These are phyloP conservation scores for Bostrychus sinensis DNA, from an alignment of 2,113 vertebrate genomes.

Conservation along the genomic window DNA sequence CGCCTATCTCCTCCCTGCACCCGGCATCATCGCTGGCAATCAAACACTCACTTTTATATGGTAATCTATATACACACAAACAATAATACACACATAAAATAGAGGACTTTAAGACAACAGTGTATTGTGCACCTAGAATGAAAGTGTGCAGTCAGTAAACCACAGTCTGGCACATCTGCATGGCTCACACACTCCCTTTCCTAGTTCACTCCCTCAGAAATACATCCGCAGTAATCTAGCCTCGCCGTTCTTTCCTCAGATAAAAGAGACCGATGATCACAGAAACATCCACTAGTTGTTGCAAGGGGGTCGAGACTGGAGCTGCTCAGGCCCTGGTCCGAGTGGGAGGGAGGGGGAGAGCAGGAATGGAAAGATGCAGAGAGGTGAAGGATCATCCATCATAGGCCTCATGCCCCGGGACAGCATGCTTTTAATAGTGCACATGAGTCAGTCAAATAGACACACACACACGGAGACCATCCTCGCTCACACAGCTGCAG, in stretches of 20 bases:
- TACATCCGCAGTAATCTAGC: slow-evolving; percentile 45
- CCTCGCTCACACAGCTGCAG: slow-evolving; percentile 47
- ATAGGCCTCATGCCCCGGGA: slow-evolving; percentile 56
- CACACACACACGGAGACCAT: slow-evolving; percentile 36
- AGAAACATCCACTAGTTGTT: slow-evolving; percentile 4
- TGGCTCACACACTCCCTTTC: too few relatives aligned
- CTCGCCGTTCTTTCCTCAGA: slow-evolving; percentile 35
- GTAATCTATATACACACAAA: slow-evolving; percentile 2
- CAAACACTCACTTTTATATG: slow-evolving; percentile 40
- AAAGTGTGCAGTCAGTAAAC: too few relatives aligned
- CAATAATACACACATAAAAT: slow-evolving; percentile 2
- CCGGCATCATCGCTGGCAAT: slow-evolving; percentile 59
- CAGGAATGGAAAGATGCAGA: slow-evolving; percentile 33
- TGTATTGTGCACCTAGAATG: neutral
- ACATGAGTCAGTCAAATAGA: slow-evolving; percentile 62
- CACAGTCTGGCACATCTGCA: too few relatives aligned
- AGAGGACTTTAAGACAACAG: neutral
- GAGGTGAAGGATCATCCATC: slow-evolving; percentile 70
- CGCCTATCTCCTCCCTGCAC: slow-evolving; percentile 37
- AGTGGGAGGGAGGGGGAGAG: slow-evolving; percentile 10
- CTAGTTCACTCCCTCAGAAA: slow-evolving; percentile 47
- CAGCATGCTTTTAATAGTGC: slow-evolving; percentile 67
- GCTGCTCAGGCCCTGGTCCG: slow-evolving; percentile 14
- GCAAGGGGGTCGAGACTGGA: slow-evolving; percentile 15
- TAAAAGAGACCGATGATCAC: slow-evolving; percentile 9